Conservation (phyloP, 2,113 vertebrate species). For the Hepsetus odoe region DNA sequence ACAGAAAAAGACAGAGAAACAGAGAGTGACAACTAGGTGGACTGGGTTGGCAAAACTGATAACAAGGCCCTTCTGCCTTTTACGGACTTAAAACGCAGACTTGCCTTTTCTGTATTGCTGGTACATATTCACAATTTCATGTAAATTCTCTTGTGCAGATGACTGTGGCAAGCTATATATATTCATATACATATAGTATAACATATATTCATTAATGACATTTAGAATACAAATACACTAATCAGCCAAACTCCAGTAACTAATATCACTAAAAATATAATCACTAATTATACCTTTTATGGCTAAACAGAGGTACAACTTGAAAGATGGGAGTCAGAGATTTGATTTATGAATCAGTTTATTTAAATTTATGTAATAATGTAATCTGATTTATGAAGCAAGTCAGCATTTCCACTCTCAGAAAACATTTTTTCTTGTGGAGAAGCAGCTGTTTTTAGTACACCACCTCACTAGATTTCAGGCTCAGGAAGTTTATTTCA, state of each 20-base stretch:
- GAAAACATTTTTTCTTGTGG: not conserved
- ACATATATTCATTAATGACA: not conserved
- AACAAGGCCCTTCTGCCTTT: not conserved
- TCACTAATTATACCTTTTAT: not conserved
- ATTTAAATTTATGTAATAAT: too few relatives aligned
- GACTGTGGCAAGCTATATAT: not conserved
- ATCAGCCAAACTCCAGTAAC: not conserved
- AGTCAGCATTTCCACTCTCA: not conserved
- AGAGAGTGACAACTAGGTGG: not conserved
- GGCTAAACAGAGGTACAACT: not conserved
- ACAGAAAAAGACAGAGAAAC: not conserved
- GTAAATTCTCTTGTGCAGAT: not conserved
- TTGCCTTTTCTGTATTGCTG: not conserved
- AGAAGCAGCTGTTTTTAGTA: not conserved
- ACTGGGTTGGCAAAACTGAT: not conserved
- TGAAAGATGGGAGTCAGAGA: not conserved
- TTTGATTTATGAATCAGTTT: too few relatives aligned
- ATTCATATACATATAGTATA: too few relatives aligned
- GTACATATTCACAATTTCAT: not conserved
- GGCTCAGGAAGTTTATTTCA: not conserved
- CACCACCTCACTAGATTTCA: not conserved
- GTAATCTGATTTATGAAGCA: not conserved
- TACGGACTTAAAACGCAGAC: not conserved
- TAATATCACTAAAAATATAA: not conserved
- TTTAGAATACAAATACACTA: not conserved